Evolutionary conservation across 2,113 vertebrate genomes (phyloP).

Genomic region (Hucho hucho): DNA sequence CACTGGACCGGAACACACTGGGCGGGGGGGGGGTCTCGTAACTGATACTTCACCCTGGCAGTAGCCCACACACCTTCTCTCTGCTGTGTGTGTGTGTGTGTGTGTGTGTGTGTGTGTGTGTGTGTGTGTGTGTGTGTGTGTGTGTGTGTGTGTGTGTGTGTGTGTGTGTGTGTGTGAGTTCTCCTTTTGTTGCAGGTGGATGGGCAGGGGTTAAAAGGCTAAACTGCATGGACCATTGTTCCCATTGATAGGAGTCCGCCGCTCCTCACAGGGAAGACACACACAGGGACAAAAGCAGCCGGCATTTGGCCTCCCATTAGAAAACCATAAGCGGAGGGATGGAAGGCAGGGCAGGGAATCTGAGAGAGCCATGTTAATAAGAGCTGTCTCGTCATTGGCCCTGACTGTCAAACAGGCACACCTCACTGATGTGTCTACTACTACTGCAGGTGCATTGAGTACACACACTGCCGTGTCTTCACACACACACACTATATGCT

Average conservation of each 20-base stretch:
- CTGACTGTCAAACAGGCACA: neutral
- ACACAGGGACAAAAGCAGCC: slow-evolving; percentile 60
- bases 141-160: slow-evolving; percentile 21
- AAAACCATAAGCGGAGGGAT: slow-evolving; percentile 33
- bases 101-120: slow-evolving; percentile 1
- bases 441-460: slow-evolving; percentile 64
- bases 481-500: slow-evolving; percentile 15
- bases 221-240: slow-evolving; percentile 75
- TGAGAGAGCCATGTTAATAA: slow-evolving; percentile 50
- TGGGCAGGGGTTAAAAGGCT: slow-evolving; percentile 75
- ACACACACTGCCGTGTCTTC: slow-evolving; percentile 8
- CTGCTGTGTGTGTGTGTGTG: slow-evolving; percentile 11
- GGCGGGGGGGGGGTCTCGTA: slow-evolving; percentile 18
- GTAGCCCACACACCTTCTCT: slow-evolving; percentile 17
- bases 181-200: slow-evolving; percentile 43
- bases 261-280: slow-evolving; percentile 62
- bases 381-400: neutral
- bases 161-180: slow-evolving; percentile 25
- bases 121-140: slow-evolving; percentile 9
- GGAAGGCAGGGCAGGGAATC: slow-evolving; percentile 7
- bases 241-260: slow-evolving; percentile 69
- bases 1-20: slow-evolving; percentile 40
- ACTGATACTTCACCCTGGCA: slow-evolving; percentile 46
- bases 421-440: slow-evolving; percentile 16
- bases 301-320: slow-evolving; percentile 58